These are phyloP conservation scores for Xestia sexstrigata DNA, from an alignment of 2,888 invertebrate genomes.

Conservation along the genomic window DNA sequence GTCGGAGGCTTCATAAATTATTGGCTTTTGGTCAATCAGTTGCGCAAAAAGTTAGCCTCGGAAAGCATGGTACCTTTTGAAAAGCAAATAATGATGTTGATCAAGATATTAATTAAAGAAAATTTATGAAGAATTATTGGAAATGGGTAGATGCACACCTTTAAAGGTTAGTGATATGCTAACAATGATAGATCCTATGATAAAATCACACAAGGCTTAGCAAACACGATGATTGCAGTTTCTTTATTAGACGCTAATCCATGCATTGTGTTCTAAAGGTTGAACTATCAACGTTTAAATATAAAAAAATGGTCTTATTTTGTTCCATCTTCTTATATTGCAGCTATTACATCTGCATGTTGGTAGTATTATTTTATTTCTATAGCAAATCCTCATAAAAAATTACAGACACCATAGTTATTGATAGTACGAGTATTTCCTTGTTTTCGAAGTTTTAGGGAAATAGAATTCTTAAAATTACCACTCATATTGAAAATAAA, in stretches of 20 bases:
- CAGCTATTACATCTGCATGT: conserved; percentile 1
- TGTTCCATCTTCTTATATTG: conserved; percentile 18
- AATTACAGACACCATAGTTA: background rate
- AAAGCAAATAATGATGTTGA: background rate
- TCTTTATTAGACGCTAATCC: conserved; percentile 32
- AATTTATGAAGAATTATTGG: background rate
- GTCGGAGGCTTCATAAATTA: background rate
- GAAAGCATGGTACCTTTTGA: background rate
- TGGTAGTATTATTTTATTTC: background rate
- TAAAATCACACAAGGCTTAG: conserved; percentile 25
- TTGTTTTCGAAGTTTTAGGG: background rate
- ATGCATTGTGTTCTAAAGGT: conserved; percentile 56
- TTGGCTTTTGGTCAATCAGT: background rate
- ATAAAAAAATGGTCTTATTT: conserved; percentile 17
- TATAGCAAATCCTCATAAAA: background rate
- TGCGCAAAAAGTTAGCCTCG: background rate
- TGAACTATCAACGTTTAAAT: conserved; percentile 14
- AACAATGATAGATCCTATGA: background rate
- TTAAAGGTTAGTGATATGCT: conserved; percentile 1
- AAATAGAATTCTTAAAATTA: background rate
- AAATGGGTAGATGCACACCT: background rate
- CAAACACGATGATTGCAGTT: conserved; percentile 46
- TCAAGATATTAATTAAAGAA: background rate
- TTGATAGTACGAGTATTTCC: background rate
- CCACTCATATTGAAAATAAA: background rate